Evolutionary conservation across 2,797 vertebrate species (phyloP), one percentile per base, ranked within the genome.

Genomic region (Lates japonicus): DNA sequence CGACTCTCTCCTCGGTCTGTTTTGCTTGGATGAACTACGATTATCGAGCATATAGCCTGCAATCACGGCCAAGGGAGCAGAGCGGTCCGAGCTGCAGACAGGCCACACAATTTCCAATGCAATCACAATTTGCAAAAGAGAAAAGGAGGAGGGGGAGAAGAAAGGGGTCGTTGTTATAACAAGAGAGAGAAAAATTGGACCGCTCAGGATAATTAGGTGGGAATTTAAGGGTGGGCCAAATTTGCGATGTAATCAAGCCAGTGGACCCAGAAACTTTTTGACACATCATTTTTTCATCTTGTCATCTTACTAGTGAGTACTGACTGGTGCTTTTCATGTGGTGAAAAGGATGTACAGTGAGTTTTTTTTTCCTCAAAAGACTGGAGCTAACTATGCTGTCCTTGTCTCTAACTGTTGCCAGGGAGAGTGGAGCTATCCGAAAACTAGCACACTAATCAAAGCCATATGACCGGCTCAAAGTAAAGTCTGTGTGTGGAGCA

Each of bases 401-500:
- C 92, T 93, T 93, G 92, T 95, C 82, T 93, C 39, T 83, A 86
- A 86, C 76, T 80, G 76, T 87, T 93, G 90, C 91, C 87, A 89
- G 83, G 83, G 84, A 89, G 87, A 82, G 82, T 77, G 87, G 78
- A 90, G 92, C 88, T 82, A 88, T 91, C 92, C 51, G 75, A 86
- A 93, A 88, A 87, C 82, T 62, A 93, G 91, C 81, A 73, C 75
- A 61, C 87, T 95, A 94, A 96, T 94, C 90, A 92, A 92, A 94
- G 90, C 95, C 94, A 95, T 94, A 94, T 94, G 95, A 95, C 86
- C 83, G 63, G 84, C 91, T 94, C 85, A 90, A 89, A 91, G 93
- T 90, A 87, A 94, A 93, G 93, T 87, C 88, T 93, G 92, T 88
- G 92, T 88, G 87, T 83, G 71, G 75, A 92, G 82, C 46, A 87